Evolutionary conservation across 2,888 invertebrate genomes (phyloP).

Genomic region (Synanthedon myopaeformis): DNA sequence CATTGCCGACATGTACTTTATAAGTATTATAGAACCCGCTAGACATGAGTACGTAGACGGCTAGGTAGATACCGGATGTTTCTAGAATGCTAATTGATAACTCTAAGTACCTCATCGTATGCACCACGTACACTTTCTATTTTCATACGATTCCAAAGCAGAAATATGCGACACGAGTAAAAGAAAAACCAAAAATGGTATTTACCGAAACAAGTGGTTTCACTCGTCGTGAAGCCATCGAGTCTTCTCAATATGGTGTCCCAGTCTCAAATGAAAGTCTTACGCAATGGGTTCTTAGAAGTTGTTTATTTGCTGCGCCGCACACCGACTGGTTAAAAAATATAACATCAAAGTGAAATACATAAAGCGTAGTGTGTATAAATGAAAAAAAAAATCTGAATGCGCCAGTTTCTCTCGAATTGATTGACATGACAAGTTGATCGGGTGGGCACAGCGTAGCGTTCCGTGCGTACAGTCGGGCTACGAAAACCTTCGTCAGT

Average conservation of each 20-base stretch:
- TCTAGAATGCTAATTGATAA: background rate
- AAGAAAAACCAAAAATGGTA: background rate
- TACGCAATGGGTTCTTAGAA: background rate
- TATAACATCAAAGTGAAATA: slow-evolving; percentile 1
- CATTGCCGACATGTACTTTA: background rate
- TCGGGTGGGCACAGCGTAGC: slow-evolving; percentile 12
- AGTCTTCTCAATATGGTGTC: background rate
- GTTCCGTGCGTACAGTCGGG: background rate
- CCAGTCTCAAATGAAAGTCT: background rate
- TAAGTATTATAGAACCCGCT: background rate
- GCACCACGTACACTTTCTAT: background rate
- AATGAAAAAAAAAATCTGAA: slow-evolving; percentile 21
- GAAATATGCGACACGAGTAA: background rate
- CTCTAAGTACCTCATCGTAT: background rate
- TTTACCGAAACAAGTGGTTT: background rate
- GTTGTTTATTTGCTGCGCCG: background rate
- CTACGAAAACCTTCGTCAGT: too few relatives aligned
- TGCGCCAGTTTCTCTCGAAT: slow-evolving; percentile 34
- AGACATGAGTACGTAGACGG: too few relatives aligned
- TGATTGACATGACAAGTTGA: slow-evolving; percentile 48
- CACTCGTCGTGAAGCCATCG: too few relatives aligned
- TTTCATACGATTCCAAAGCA: background rate
- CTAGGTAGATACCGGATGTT: background rate
- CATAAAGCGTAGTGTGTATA: slow-evolving; percentile 15
- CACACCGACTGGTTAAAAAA: background rate